A percentile compares a stretch with the other conserved stretches of the same genome.
Evolutionary conservation across 2,888 invertebrate species (phyloP).

Genomic region (Sesia bembeciformis): DNA sequence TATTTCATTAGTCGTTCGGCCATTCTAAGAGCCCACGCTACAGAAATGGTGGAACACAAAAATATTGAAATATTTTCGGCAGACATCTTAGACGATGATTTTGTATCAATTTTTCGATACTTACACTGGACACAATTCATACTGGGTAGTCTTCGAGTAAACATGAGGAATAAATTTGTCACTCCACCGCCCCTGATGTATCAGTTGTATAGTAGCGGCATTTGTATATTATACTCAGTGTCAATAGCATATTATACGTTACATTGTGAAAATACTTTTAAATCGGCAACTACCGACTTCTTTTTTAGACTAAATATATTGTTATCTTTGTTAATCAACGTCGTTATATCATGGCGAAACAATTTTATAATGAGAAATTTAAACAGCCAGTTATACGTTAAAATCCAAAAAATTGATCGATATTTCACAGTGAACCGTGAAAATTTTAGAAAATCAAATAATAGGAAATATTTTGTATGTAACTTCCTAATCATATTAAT

Average conservation of each 20-base stretch:
- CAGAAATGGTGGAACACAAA: not conserved
- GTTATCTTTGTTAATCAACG: not conserved
- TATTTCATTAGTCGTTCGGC: no score
- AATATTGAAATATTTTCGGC: constrained; percentile 26
- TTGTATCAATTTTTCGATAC: constrained; percentile 30
- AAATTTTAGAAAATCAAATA: not conserved
- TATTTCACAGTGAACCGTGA: not conserved
- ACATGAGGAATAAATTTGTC: constrained; percentile 32
- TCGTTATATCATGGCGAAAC: not conserved
- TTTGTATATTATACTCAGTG: not conserved
- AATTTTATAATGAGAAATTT: not conserved
- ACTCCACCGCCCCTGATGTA: constrained; percentile 27
- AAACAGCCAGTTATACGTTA: constrained; percentile 35
- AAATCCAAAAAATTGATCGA: constrained; percentile 43
- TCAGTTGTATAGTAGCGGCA: constrained; percentile 20
- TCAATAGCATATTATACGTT: not conserved
- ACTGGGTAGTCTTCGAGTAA: constrained; percentile 33
- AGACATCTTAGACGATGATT: constrained; percentile 41
- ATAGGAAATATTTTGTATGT: not conserved
- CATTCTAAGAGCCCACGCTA: not conserved
- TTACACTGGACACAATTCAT: constrained; percentile 24
- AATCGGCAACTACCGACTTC: not conserved
- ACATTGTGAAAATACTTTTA: not conserved
- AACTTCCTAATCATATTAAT: not conserved
- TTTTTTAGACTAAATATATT: not conserved